Evolutionary conservation across 2,797 vertebrate species (phyloP).

Genomic region (Arnoldichthys spilopterus): DNA sequence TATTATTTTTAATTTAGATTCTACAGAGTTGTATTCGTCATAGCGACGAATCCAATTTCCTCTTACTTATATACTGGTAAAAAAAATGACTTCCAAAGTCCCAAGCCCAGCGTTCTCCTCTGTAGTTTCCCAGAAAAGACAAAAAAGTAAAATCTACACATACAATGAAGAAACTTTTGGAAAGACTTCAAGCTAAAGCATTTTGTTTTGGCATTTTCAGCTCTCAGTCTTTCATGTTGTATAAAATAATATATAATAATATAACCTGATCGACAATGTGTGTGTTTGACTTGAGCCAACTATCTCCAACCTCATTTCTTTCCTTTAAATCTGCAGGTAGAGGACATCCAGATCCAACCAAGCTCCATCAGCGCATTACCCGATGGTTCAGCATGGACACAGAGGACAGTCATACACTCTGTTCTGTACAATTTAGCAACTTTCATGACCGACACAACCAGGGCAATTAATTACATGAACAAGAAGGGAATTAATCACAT

Average conservation of each 20-base stretch:
- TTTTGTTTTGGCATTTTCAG: background rate
- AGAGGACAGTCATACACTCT: slow-evolving; percentile 70
- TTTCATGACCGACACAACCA: slow-evolving; percentile 77
- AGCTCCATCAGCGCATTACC: background rate
- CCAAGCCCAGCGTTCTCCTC: background rate
- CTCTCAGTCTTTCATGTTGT: background rate
- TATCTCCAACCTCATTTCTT: background rate
- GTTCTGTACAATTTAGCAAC: slow-evolving; percentile 76
- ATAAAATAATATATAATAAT: background rate
- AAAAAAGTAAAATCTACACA: too few species aligned
- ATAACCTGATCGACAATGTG: background rate
- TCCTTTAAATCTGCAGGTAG: slow-evolving; percentile 70
- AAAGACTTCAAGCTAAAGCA: too few species aligned
- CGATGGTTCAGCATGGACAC: slow-evolving; percentile 66
- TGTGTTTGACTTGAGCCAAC: background rate
- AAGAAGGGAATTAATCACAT: background rate
- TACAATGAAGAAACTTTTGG: background rate
- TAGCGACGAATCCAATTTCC: too few species aligned
- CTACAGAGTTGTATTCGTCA: too few species aligned
- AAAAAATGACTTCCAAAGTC: background rate
- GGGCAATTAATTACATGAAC: slow-evolving; percentile 67
- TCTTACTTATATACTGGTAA: background rate
- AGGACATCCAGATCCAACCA: background rate
- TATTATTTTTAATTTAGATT: background rate
- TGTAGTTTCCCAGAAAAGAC: background rate